Base-by-base conservation (phyloP, 2,797 vertebrate species). In the Gobio occitaniae region DNA sequence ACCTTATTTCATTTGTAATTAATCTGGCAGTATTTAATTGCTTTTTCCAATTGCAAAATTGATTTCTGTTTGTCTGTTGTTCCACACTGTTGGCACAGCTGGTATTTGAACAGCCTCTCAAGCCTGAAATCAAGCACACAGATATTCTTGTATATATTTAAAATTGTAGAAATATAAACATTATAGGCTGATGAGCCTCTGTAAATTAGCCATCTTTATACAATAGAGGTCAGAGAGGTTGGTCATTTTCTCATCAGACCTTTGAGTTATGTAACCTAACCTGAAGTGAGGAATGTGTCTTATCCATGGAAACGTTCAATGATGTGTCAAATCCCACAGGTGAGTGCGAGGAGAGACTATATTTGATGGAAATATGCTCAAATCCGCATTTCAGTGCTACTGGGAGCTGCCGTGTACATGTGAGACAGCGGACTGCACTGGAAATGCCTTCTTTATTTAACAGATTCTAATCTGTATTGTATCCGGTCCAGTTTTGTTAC, bases 11-110 rank as follows among this genome's bases (percentile, higher is more conserved):
- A 17, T 78, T 65, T 47, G 59, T 48, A 32, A 12, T 29, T 19
- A 80, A 87, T 78, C 16, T 72, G 50, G 44, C 32, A 56, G n/a
- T 90, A 89, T 89, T 89, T 78, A 89, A 92, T 92, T 84, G 84
- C 75, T 79, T 87, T 70, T 76, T 66, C 74, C 83, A 77, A 41
- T 84, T 70, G 65, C 77, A 52, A 15, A 41, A 82, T 87, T 76
- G 78, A 87, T 90, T 89, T 89, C 78, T 81, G 84, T 59, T 82
- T 77, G 71, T 69, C 54, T 89, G 87, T 89, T 89, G 63, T 90
- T 90, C 36, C 78, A 84, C 59, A 52, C 85, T 91, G 83, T 90
- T 80, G 75, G 86, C 78, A 85, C 84, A 86, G 89, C 63, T 6
- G 0, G 59, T n/a, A n/a, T n/a, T n/a, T n/a, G n/a, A n/a, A n/a